A percentile compares a stretch with the other conserved stretches of the same genome.
These are phyloP conservation scores for Cynopterus sphinx DNA, from an alignment of 2,797 vertebrate species.

Conservation along the genomic window DNA sequence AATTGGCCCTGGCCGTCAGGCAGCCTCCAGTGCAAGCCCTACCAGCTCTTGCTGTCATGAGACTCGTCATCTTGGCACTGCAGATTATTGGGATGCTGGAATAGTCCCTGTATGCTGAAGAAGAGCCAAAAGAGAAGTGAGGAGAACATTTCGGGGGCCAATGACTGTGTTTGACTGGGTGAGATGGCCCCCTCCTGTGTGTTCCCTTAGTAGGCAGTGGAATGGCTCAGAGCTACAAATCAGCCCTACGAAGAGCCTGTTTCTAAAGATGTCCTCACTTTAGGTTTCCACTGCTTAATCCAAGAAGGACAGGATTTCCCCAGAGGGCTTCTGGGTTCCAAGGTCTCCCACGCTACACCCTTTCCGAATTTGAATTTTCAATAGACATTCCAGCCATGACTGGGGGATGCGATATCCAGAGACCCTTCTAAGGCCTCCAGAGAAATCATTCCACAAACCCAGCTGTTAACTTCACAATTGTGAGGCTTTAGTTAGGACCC, in stretches of 20 bases:
- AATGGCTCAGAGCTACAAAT: conserved; percentile 59
- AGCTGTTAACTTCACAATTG: neutral
- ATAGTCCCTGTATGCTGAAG: neutral
- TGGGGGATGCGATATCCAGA: neutral
- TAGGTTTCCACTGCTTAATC: neutral
- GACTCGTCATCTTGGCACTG: conserved; percentile 49
- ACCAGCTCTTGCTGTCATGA: neutral
- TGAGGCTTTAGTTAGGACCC: neutral
- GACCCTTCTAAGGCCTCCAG: neutral
- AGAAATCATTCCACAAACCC: neutral
- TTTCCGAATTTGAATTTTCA: neutral
- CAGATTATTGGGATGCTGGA: conserved; percentile 52
- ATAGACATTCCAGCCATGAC: neutral
- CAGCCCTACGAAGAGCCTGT: conserved; percentile 17
- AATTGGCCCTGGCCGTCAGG: conserved; percentile 48
- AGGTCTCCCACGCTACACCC: neutral
- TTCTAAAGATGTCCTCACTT: conserved; percentile 39
- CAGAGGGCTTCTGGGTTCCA: neutral
- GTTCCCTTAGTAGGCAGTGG: conserved; percentile 72
- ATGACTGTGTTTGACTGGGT: conserved; percentile 12
- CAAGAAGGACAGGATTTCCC: neutral
- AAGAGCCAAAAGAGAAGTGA: conserved; percentile 2
- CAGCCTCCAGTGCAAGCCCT: conserved; percentile 18
- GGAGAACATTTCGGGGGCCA: conserved; percentile 36
- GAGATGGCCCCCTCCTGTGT: neutral